Evolutionary conservation across 2,888 invertebrate species (phyloP), one percentile per base, ranked within the genome.

Genomic region (Tinea pellionella): DNA sequence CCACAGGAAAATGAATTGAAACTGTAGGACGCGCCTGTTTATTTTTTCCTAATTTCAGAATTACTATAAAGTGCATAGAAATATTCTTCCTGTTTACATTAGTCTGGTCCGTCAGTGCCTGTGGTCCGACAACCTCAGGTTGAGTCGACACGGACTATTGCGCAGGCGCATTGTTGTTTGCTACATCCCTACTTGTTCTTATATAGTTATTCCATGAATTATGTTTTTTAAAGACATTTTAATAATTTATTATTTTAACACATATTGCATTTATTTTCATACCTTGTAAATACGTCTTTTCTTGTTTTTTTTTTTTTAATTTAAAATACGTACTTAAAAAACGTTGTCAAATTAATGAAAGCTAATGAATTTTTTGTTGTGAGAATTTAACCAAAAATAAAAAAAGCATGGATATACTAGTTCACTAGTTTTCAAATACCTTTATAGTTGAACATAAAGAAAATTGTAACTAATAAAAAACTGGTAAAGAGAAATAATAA

Each of bases 391-490:
- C 2, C 6, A 3, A 24, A 24, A 24, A 24, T 24, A 24, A 24
- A 24, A 6, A 37, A 37, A 37, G 9, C 37, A 37, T 37, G 37
- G 37, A 12, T n/a, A 37, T 9, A 37, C 11, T 37, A 24, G 3
- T 24, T n/a, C n/a, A n/a, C n/a, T n/a, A 30, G 30, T 30, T 30
- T 30, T 9, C 6, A 37, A 37, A 9, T 37, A 37, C 4, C 9
- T 37, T 12, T 37, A 37, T 37, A 37, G 37, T 37, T 37, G 1
- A 37, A 37, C 37, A 37, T n/a, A 37, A 37, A 47, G 47, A 16
- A 47, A 47, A 47, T 47, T 47, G 13, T n/a, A 13, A n/a, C 15
- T 47, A 53, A 53, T 53, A 53, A 53, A n/a, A 53, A 53, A 53
- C 53, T 6, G 11, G 53, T 24, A 24, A 15, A 2, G 53, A 11